Evolutionary conservation across 2,113 vertebrate genomes (phyloP), one percentile per base, ranked within the genome.

Genomic region (Prionailurus bengalensis): DNA sequence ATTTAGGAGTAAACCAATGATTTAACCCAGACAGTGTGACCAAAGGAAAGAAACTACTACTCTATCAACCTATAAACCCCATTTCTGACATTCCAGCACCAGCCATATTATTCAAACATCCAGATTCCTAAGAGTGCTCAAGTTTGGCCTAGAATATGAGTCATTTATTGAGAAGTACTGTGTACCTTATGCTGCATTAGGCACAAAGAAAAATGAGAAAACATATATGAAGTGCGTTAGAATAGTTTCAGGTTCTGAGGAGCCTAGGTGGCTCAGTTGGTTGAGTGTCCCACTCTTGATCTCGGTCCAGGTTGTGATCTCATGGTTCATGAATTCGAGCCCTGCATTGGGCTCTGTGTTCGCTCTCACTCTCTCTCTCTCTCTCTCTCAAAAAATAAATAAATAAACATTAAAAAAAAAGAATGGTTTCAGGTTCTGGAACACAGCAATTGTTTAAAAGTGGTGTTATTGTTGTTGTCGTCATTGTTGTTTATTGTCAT

Each of bases 71-170:
- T 88, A 66, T 42, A 79, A 91, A 36, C 21, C 4, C 45, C 51
- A 88, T 94, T 88, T 96, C 76, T 95, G 93, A 78, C 70, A 95
- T 94, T 89, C 74, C 42, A 83, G 74, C 21, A 61, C 17, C 16
- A 91, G 71, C 51, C 33, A 27, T 70, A 55, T 83, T 61, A 85
- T 27, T 66, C 61, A 55, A 91, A 80, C 45, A 65, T 15, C 5
- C 6, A 45, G 78, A 87, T 81, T 89, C 71, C 66, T 97, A 68
- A 83, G 1, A n/a, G 23, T 16, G 31, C 84, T 70, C 13, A 33
- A 63, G 31, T 81, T 61, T 73, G 51, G 16, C 33, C 39, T 78
- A 61, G 84, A 82, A 55, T 7, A 42, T 13, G 36, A 93, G 15
- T 73, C 68, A 55, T 39, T 81, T 95, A 53, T 36, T 71, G 42